Percentiles rank a stretch among this genome's conserved stretches.
Conservation (phyloP, 2,888 invertebrate genomes). For the Linhomoeus sp. region DNA sequence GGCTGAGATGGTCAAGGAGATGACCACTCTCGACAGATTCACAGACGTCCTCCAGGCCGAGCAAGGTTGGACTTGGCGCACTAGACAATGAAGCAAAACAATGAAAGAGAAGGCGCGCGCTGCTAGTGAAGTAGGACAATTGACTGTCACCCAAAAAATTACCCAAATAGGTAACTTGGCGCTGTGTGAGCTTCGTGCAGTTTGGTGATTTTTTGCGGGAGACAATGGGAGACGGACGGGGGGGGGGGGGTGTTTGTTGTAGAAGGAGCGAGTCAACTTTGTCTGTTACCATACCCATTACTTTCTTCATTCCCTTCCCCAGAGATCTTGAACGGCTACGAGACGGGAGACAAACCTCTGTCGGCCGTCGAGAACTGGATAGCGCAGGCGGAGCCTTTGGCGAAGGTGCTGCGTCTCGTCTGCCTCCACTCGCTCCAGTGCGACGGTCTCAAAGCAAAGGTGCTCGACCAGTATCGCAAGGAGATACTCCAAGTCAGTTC, state of each 20-base stretch:
- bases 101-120: no score
- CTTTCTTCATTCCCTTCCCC: no score
- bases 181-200: no score
- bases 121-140: no score
- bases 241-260: no score
- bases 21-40: conserved; percentile 52
- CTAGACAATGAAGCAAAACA: no score
- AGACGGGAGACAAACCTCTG: conserved; percentile 69
- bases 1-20: conserved; percentile 76
- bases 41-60: conserved; percentile 58
- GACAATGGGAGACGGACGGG: no score
- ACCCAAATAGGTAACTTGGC: no score
- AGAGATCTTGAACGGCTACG: conserved; percentile 72
- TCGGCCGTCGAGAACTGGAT: conserved; percentile 78
- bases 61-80: conserved; percentile 45
- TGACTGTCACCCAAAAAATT: no score
- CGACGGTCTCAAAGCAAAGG: conserved; percentile 73
- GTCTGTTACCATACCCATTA: no score
- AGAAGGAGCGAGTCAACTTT: no score
- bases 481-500: conserved; percentile 41
- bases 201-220: no score
- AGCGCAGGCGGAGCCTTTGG: conserved; percentile 39
- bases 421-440: conserved; percentile 78
- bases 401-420: conserved; percentile 51
- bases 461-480: conserved; percentile 51